A percentile compares a stretch with the other conserved stretches of the same genome.
Evolutionary conservation across 2,888 invertebrate species (phyloP).

Genomic region (Dasypogon diadema): DNA sequence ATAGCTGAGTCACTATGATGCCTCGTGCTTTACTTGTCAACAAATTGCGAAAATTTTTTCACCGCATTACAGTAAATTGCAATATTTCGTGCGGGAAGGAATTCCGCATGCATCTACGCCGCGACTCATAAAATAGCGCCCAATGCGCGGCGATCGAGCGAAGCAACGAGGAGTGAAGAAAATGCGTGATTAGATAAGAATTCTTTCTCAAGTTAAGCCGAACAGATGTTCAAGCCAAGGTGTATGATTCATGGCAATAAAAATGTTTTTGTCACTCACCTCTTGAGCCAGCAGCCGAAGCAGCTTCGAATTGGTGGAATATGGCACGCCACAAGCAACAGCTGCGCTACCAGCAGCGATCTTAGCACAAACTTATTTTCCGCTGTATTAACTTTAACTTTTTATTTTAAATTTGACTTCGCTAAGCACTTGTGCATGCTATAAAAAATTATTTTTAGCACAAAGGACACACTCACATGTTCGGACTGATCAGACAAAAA

Average conservation of each 20-base stretch:
- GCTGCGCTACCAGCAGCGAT: neutral
- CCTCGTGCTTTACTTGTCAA: constrained; percentile 3
- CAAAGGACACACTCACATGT: constrained; percentile 47
- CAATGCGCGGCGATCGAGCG: neutral
- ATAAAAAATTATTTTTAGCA: constrained; percentile 41
- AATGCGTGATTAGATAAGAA: constrained; percentile 37
- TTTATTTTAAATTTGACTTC: constrained; percentile 45
- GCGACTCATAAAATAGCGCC: neutral
- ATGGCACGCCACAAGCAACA: neutral
- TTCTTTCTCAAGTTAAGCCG: neutral
- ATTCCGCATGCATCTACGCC: neutral
- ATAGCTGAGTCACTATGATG: neutral
- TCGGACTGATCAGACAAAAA: constrained; percentile 37
- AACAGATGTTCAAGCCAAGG: constrained; percentile 40
- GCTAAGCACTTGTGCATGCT: constrained; percentile 40
- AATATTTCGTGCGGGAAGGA: neutral
- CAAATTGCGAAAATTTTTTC: neutral
- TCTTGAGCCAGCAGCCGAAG: constrained; percentile 25
- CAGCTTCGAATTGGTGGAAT: constrained; percentile 24
- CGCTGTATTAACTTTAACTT: constrained; percentile 35
- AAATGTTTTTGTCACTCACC: constrained; percentile 47
- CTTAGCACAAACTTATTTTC: neutral
- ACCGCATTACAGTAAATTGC: neutral
- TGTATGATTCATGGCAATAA: constrained; percentile 42
- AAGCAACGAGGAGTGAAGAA: neutral